These are phyloP conservation scores for Tribolium freemani DNA, from an alignment of 2,888 invertebrate species.

Conservation along the genomic window DNA sequence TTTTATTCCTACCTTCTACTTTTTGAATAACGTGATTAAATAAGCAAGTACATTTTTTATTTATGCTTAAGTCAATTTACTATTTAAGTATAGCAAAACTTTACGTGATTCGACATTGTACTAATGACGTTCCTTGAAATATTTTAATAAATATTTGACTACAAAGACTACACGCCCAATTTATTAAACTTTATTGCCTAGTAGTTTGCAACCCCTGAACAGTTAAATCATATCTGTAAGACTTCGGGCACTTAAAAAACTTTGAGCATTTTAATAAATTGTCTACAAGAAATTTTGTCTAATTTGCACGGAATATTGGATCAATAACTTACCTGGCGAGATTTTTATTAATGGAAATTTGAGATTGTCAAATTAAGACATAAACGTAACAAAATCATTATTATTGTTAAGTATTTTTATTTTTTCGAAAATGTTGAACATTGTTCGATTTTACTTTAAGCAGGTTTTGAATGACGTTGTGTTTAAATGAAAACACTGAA, in stretches of 20 bases:
- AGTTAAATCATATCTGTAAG: slow-evolving; percentile 15
- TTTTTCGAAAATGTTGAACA: too few species aligned
- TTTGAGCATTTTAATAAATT: slow-evolving; percentile 27
- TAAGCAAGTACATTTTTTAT: too few species aligned
- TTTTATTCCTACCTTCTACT: too few species aligned
- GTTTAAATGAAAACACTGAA: too few species aligned
- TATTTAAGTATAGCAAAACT: neutral
- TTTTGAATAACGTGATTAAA: too few species aligned
- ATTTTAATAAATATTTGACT: slow-evolving; percentile 11
- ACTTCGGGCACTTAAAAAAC: slow-evolving; percentile 17
- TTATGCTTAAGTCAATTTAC: too few species aligned
- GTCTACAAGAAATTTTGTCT: slow-evolving; percentile 14
- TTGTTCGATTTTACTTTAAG: too few species aligned
- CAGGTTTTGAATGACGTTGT: too few species aligned
- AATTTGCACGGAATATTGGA: slow-evolving; percentile 6
- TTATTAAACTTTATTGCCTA: slow-evolving; percentile 26
- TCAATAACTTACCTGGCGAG: neutral
- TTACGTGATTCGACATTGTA: neutral
- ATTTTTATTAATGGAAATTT: too few species aligned
- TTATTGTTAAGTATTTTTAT: too few species aligned
- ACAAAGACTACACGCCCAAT: slow-evolving; percentile 23
- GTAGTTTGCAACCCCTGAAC: slow-evolving; percentile 20
- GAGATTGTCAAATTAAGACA: too few species aligned
- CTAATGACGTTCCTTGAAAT: slow-evolving; percentile 9
- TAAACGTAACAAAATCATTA: too few species aligned